Evolutionary conservation across 2,888 invertebrate species (phyloP).

Genomic region (Melipona bicolor): DNA sequence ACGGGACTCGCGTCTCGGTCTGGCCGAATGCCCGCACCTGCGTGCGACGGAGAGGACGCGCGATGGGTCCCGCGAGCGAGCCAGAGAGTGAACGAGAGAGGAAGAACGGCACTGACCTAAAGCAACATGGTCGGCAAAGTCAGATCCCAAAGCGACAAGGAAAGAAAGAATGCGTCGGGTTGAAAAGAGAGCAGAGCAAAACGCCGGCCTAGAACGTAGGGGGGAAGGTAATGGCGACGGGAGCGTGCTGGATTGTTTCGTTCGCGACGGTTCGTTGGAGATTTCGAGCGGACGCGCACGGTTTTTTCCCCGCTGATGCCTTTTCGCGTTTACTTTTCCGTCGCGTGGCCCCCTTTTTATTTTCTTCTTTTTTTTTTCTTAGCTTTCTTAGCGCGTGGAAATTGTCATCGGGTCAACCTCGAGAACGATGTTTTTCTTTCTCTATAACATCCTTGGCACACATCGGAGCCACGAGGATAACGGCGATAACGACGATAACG

Average conservation of each 20-base stretch:
- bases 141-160: slow-evolving; percentile 70
- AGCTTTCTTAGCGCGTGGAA: not conserved
- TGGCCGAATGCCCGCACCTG: slow-evolving; percentile 37
- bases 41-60: slow-evolving; percentile 57
- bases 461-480: slow-evolving; percentile 11
- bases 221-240: slow-evolving; percentile 64
- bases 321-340: not conserved
- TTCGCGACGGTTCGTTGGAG: slow-evolving; percentile 6
- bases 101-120: slow-evolving; percentile 80
- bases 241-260: not conserved
- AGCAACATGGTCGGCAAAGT: slow-evolving; percentile 76
- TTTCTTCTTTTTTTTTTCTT: not conserved
- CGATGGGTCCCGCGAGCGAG: slow-evolving; percentile 34
- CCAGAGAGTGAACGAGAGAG: slow-evolving; percentile 46
- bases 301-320: not conserved
- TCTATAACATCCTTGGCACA: slow-evolving; percentile 41
- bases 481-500: not conserved
- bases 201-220: not conserved
- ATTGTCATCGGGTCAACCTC: not conserved
- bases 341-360: not conserved
- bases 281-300: slow-evolving; percentile 8
- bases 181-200: slow-evolving; percentile 62
- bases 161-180: slow-evolving; percentile 65
- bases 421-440: not conserved
- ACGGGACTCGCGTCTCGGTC: slow-evolving; percentile 34